Base-by-base conservation (phyloP, 1,140 invertebrate species). In the Centruroides sculpturatus region DNA sequence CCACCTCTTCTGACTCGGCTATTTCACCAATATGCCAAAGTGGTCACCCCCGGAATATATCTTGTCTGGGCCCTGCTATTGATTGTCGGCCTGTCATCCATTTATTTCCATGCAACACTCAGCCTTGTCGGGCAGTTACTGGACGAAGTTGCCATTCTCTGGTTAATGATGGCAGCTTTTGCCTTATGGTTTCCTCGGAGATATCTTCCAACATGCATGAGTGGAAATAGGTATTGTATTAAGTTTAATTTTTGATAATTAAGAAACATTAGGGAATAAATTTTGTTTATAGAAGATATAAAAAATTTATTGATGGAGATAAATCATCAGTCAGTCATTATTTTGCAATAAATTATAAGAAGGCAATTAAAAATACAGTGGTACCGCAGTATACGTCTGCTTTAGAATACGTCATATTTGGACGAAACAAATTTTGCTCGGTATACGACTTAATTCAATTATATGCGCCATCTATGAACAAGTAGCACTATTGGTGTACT, bases 81-180 rank as follows among this genome's bases (percentile, higher is more conserved):
- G 73, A 76, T 87, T 50, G 84, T 89, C 55, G 86, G 86, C n/a
- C 67, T 86, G 0, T 83, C 83, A 60, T 87, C 85, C 23, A 86
- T 85, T 56, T 89, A 89, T 70, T 89, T 89, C 70, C 86, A 89
- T 76, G 85, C 86, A 35, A 89, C 86, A 4, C 74, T 89, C 4
- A 87, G 84, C 67, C 76, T 88, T 66, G 80, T 88, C 66, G 86
- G 83, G 49, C 86, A 89, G 74, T 71, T 89, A 5, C 71, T 89
- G 41, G 86, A 89, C 74, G 86, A 89, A 71, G 71, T 88, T 49
- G 81, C 85, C 51, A 89, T 89, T 67, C 70, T 89, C 46, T 89
- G 86, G 86, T 82, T 88, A 1, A 83, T 86, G 61, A 82, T 85
- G 76, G 83, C 84, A 52, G 81, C 80, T 50, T 84, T 84, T 71